Percentiles rank a stretch among this genome's conserved stretches.
Evolutionary conservation across 2,797 vertebrate genomes (phyloP).

Genomic region (Molossus alvarezi): DNA sequence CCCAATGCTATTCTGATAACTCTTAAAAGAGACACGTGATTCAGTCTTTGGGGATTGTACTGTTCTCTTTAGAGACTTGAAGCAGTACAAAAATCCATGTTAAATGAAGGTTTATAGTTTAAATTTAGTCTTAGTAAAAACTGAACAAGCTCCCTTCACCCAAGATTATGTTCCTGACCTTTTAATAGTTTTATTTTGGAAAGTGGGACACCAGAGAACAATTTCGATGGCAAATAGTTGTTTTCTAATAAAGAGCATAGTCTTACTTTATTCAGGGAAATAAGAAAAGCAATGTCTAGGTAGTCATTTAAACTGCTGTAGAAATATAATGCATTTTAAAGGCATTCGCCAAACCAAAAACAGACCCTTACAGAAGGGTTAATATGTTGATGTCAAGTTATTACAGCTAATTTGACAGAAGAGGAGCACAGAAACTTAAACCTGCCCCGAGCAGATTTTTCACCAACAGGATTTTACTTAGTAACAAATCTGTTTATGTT

Average conservation of each 20-base stretch:
- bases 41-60: slow-evolving; percentile 52
- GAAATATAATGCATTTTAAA: slow-evolving; percentile 44
- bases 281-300: neutral
- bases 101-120: slow-evolving; percentile 54
- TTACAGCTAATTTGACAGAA: slow-evolving; percentile 9
- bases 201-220: neutral
- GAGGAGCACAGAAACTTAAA: neutral
- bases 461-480: neutral
- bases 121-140: slow-evolving; percentile 53
- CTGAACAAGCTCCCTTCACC: neutral
- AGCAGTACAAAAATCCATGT: slow-evolving; percentile 38
- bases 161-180: neutral
- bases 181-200: slow-evolving; percentile 25
- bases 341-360: neutral
- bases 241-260: slow-evolving; percentile 16
- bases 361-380: neutral
- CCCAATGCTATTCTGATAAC: neutral
- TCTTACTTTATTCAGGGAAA: neutral
- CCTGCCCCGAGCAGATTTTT: slow-evolving; percentile 28
- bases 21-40: slow-evolving; percentile 64
- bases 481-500: neutral
- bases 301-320: neutral
- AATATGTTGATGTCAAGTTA: neutral
- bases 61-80: slow-evolving; percentile 63
- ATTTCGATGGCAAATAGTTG: neutral